Percentiles rank a stretch among this genome's conserved stretches.
These are phyloP conservation scores for Ophthalmolycus amberensis DNA, from an alignment of 2,113 vertebrate genomes.

Conservation along the genomic window DNA sequence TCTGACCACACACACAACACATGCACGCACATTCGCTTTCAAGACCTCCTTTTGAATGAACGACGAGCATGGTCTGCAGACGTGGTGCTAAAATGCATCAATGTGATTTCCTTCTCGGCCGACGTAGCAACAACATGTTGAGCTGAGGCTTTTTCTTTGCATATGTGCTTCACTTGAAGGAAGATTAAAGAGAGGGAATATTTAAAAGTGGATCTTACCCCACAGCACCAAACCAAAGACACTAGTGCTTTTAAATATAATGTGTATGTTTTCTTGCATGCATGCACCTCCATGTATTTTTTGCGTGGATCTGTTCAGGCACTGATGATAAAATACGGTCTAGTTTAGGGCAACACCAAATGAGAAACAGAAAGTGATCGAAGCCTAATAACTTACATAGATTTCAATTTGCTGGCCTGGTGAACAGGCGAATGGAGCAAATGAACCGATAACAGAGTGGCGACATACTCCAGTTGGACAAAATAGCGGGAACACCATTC, in stretches of 20 bases:
- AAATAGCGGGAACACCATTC: constrained; percentile 21
- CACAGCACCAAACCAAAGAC: neutral
- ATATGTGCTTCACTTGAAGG: neutral
- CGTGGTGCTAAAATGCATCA: constrained; percentile 3
- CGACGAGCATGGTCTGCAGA: neutral
- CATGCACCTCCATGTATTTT: neutral
- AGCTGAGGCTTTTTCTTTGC: neutral
- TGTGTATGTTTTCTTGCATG: neutral
- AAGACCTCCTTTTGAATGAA: constrained; percentile 27
- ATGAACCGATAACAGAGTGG: constrained; percentile 30
- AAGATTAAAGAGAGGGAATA: constrained; percentile 19
- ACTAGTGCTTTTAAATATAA: neutral
- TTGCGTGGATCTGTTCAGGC: neutral
- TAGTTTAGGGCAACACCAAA: constrained; percentile 24
- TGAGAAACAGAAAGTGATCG: constrained; percentile 48
- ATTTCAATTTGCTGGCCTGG: constrained; percentile 65
- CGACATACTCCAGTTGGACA: constrained; percentile 21
- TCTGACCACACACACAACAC: constrained; percentile 37
- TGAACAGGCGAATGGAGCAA: constrained; percentile 48
- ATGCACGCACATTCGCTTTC: constrained; percentile 7
- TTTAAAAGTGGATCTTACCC: neutral
- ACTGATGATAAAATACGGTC: constrained; percentile 42
- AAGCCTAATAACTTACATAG: constrained; percentile 62
- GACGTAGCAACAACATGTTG: constrained; percentile 5
- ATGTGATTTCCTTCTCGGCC: constrained; percentile 7